Conservation (phyloP, 2,113 vertebrate species). For the Caranx melampygus region DNA sequence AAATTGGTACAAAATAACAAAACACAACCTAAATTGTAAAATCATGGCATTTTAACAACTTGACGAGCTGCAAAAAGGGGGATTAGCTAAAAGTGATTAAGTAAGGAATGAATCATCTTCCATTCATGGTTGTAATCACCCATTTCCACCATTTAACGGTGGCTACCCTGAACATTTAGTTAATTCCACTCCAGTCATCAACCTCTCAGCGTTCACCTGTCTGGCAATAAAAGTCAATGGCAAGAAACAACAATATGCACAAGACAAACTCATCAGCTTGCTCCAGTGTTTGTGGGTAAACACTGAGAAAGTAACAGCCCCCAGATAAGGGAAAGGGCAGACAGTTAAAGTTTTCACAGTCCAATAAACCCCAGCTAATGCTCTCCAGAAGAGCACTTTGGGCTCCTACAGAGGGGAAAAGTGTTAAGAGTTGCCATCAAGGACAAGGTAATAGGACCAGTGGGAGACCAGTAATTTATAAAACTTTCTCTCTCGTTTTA, state of each 20-base stretch:
- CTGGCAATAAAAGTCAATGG: slow-evolving; percentile 80
- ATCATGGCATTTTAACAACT: slow-evolving; percentile 11
- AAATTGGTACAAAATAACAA: slow-evolving; percentile 3
- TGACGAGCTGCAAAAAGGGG: background rate
- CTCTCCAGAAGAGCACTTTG: slow-evolving; percentile 56
- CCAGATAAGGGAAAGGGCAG: slow-evolving; percentile 70
- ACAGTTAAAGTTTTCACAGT: slow-evolving; percentile 62
- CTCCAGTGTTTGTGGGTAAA: slow-evolving; percentile 71
- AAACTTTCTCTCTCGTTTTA: slow-evolving; percentile 44
- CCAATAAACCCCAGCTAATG: slow-evolving; percentile 71
- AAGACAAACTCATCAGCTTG: slow-evolving; percentile 75
- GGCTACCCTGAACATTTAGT: slow-evolving; percentile 52
- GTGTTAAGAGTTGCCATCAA: slow-evolving; percentile 46
- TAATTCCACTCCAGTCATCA: slow-evolving; percentile 63
- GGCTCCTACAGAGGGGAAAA: slow-evolving; percentile 26
- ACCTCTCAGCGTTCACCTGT: slow-evolving; percentile 40
- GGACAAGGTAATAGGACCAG: slow-evolving; percentile 34
- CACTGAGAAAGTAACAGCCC: slow-evolving; percentile 48
- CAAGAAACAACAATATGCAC: slow-evolving; percentile 73
- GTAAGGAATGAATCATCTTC: slow-evolving; percentile 19
- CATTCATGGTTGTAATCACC: slow-evolving; percentile 22
- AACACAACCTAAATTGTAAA: slow-evolving; percentile 19
- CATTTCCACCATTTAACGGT: slow-evolving; percentile 31
- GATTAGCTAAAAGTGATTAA: slow-evolving; percentile 17
- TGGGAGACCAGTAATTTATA: slow-evolving; percentile 32